Base-by-base conservation (phyloP, 2,113 vertebrate genomes). In the Leucoraja erinaceus region DNA sequence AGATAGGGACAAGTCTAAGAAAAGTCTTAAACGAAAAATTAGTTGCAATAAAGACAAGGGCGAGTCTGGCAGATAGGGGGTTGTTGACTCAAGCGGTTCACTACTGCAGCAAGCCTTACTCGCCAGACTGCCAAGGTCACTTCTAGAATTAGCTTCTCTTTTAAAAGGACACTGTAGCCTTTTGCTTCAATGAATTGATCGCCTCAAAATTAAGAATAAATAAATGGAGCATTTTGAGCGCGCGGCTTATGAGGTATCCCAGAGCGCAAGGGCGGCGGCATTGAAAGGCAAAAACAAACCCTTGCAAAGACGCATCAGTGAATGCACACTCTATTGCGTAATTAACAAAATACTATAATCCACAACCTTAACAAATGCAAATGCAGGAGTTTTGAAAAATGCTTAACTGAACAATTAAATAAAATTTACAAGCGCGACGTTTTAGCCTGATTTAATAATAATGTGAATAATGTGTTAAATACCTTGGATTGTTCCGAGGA, bases 21-120 rank as follows among this genome's bases (percentile, higher is more conserved):
- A 99, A 99, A 98, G 98, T 98, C 98, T 98, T 99, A 99, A 99
- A 99, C 98, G 98, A 99, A 99, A 99, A 99, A 99, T 99, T 98
- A 99, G 98, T 98, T 98, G 96, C 98, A 98, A 99, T 98, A 99
- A 99, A 99, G 98, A 99, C 98, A 98, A 98, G 98, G 98, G 98
- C 97, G 97, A 98, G 98, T 99, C 98, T 99, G 98, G 98, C 98
- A 98, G 98, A 99, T 98, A 97, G 98, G 97, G 97, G 97, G 97
- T 97, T 99, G 98, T 99, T 99, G 98, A 99, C 98, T 99, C 97
- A 98, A 99, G 98, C 98, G 95, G 97, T 96, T 97, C 97, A 98
- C 97, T 97, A 97, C 98, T 97, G 97, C 97, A 96, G 96, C 97
- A 97, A 97, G 97, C 97, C 97, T 97, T 98, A 98, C 97, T 97